Conservation (phyloP, 1,140 invertebrate genomes). For the Drosophila tani region DNA sequence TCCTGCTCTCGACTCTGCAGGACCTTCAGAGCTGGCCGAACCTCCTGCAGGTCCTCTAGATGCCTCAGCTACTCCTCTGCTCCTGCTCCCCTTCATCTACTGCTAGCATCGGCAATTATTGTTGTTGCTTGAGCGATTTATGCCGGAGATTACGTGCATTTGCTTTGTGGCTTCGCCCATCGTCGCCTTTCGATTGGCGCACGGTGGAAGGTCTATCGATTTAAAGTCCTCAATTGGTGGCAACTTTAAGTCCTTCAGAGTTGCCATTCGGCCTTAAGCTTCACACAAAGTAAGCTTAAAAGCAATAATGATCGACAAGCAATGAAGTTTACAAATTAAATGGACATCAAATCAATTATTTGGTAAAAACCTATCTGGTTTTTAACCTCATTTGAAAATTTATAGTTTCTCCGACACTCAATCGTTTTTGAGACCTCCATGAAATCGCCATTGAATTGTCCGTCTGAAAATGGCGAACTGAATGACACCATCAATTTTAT, state of each 20-base stretch:
- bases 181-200: slow-evolving; percentile 22
- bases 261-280: slow-evolving; percentile 14
- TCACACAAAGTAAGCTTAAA: not conserved
- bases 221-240: slow-evolving; percentile 22
- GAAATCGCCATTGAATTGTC: slow-evolving; percentile 4
- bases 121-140: slow-evolving; percentile 65
- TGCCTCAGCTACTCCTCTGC: not conserved
- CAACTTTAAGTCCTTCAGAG: slow-evolving; percentile 18
- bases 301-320: no score
- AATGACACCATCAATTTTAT: slow-evolving; percentile 34
- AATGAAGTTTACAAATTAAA: not conserved
- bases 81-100: slow-evolving; percentile 2
- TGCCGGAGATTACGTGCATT: slow-evolving; percentile 70
- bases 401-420: not conserved
- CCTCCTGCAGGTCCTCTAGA: slow-evolving; percentile 15
- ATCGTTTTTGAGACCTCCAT: slow-evolving; percentile 1
- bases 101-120: slow-evolving; percentile 62
- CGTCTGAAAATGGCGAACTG: slow-evolving; percentile 5
- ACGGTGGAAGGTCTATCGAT: slow-evolving; percentile 39
- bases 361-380: no score
- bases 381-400: not conserved
- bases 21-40: slow-evolving; percentile 5
- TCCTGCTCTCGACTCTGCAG: not conserved
- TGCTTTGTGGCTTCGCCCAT: slow-evolving; percentile 46
- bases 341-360: not conserved